These are phyloP conservation scores for Holacanthus passer DNA, from an alignment of 2,113 vertebrate species.

Conservation along the genomic window DNA sequence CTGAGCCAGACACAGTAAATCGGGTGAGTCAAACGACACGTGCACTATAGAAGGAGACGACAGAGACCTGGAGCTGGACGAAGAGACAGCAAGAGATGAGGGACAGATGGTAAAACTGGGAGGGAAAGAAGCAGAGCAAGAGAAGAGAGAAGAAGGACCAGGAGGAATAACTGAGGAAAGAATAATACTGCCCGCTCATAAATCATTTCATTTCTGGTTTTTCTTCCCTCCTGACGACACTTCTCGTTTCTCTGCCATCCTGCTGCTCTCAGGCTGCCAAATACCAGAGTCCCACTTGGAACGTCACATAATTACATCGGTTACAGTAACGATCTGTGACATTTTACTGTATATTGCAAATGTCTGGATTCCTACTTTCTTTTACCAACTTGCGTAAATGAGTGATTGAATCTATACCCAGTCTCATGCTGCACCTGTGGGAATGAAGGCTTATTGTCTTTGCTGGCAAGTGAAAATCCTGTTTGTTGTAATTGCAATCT, in stretches of 20 bases:
- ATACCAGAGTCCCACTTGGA: slow-evolving; percentile 57
- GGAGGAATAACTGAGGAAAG: slow-evolving; percentile 37
- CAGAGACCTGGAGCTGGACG: neutral
- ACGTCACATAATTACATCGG: slow-evolving; percentile 53
- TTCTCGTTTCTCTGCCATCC: slow-evolving; percentile 30
- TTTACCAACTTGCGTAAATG: slow-evolving; percentile 11
- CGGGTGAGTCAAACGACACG: slow-evolving; percentile 42
- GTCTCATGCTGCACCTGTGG: neutral
- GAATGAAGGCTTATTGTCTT: neutral
- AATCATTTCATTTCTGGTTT: slow-evolving; percentile 51
- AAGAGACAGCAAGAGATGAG: neutral
- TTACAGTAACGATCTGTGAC: slow-evolving; percentile 47
- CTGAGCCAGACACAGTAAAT: slow-evolving; percentile 41
- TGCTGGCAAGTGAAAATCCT: slow-evolving; percentile 7
- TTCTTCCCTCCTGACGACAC: slow-evolving; percentile 23
- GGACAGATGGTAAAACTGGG: slow-evolving; percentile 33
- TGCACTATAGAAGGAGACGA: neutral
- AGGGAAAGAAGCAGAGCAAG: slow-evolving; percentile 3
- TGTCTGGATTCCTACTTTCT: slow-evolving; percentile 49
- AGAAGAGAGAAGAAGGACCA: neutral
- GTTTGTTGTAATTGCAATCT: too few relatives aligned
- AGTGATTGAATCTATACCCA: neutral
- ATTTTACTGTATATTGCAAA: slow-evolving; percentile 45
- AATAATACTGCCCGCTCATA: slow-evolving; percentile 52
- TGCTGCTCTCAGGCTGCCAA: slow-evolving; percentile 34